phyloP scores from a whole-genome alignment of 2,113 vertebrate species.

The Australoheros scitulus region DNA sequence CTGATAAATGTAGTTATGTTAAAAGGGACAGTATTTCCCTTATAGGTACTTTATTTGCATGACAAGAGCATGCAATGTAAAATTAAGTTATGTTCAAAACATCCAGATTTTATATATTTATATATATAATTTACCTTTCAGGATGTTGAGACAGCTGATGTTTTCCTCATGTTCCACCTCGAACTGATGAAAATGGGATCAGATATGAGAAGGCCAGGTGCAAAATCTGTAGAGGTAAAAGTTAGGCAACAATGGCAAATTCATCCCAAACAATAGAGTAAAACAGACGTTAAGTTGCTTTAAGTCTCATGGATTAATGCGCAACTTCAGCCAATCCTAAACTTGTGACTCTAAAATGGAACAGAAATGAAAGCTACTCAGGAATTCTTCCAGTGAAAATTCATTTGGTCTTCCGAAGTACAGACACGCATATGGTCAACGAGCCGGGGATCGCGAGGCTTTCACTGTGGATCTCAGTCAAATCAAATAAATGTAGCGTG shows the following conservation, averaged over 20 bases:
- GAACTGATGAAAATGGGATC: not conserved
- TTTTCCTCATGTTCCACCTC: not conserved
- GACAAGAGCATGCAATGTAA: not conserved
- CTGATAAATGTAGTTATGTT: too few relatives aligned
- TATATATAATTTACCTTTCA: too few relatives aligned
- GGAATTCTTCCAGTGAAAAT: not conserved
- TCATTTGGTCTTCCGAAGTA: not conserved
- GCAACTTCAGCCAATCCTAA: not conserved
- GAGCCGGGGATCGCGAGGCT: not conserved
- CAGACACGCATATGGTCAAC: not conserved
- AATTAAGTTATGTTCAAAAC: too few relatives aligned
- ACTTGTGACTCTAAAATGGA: not conserved
- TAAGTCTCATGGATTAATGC: not conserved
- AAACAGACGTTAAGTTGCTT: not conserved
- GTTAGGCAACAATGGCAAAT: not conserved
- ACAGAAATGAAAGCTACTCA: not conserved
- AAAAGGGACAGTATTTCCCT: too few relatives aligned
- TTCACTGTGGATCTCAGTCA: constrained; percentile 29
- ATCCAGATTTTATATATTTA: too few relatives aligned
- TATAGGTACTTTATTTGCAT: not conserved
- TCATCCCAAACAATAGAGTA: not conserved
- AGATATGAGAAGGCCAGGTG: not conserved
- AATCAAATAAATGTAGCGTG: constrained; percentile 37
- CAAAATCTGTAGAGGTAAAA: not conserved
- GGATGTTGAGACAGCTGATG: too few relatives aligned